phyloP scores from a whole-genome alignment of 2,113 vertebrate genomes.

The Lagopus leucura region DNA sequence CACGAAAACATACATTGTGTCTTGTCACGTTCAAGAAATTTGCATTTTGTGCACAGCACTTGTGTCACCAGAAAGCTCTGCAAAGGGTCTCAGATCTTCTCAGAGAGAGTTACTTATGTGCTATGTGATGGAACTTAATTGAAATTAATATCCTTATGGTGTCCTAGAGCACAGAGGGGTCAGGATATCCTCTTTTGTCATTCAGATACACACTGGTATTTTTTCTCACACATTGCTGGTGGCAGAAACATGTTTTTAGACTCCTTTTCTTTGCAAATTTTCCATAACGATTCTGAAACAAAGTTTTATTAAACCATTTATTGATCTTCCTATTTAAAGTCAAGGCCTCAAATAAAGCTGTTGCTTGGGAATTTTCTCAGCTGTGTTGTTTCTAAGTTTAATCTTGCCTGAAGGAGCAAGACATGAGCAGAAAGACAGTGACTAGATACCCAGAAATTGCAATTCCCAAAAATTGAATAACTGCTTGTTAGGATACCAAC shows the following conservation, averaged over 20 bases:
- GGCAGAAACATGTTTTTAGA: neutral
- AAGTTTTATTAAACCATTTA: neutral
- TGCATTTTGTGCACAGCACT: fast-evolving
- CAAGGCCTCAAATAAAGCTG: neutral
- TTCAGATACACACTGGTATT: neutral
- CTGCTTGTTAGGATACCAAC: neutral
- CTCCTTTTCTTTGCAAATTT: neutral
- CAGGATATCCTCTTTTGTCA: neutral
- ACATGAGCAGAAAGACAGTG: neutral
- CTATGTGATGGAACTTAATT: neutral
- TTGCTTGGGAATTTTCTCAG: neutral
- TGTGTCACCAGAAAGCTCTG: neutral
- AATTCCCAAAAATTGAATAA: fast-evolving
- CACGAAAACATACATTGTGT: neutral
- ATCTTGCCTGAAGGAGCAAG: neutral
- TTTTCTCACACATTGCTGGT: neutral
- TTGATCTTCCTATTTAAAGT: neutral
- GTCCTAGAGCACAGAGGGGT: fast-evolving
- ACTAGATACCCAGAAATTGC: neutral
- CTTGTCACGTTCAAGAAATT: neutral
- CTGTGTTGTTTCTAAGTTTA: neutral
- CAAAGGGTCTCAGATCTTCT: neutral
- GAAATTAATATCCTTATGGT: neutral
- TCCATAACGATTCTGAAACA: neutral
- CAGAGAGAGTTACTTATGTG: neutral